A percentile compares a stretch with the other conserved stretches of the same genome.
Evolutionary conservation across 2,888 invertebrate genomes (phyloP).

Genomic region (Cataglyphis rosenhaueri): DNA sequence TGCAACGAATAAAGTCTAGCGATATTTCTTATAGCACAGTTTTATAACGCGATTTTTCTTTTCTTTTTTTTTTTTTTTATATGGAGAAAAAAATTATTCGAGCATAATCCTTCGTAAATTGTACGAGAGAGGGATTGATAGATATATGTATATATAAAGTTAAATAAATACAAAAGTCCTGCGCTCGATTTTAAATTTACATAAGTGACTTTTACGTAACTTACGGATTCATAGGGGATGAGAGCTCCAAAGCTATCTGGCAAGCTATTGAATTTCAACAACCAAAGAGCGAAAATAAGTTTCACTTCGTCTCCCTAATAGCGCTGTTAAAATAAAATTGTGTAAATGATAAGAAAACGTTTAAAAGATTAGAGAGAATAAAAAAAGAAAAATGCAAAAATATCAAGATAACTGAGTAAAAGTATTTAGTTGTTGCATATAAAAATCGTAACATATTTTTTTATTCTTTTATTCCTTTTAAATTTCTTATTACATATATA

Average conservation of each 20-base stretch:
- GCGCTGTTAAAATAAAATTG: constrained; percentile 12
- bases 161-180: constrained; percentile 18
- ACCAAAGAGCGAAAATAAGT: constrained; percentile 4
- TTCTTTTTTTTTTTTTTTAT: neutral
- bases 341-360: constrained; percentile 6
- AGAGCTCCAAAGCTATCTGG: constrained; percentile 12
- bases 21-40: neutral
- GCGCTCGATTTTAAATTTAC: constrained; percentile 9
- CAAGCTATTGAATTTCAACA: constrained; percentile 31
- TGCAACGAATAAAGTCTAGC: neutral
- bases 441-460: neutral
- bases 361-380: neutral
- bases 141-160: neutral
- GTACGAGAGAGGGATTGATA: constrained; percentile 26
- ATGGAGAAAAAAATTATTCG: neutral
- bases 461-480: neutral
- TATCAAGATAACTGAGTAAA: neutral
- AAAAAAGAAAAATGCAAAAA: neutral
- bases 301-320: neutral
- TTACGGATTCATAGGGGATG: constrained; percentile 11
- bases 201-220: constrained; percentile 27
- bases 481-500: neutral
- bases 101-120: constrained; percentile 5
- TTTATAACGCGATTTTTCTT: no score
- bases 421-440: neutral